These are phyloP conservation scores for Danionella dracula DNA, from an alignment of 2,797 vertebrate genomes.

Conservation along the genomic window DNA sequence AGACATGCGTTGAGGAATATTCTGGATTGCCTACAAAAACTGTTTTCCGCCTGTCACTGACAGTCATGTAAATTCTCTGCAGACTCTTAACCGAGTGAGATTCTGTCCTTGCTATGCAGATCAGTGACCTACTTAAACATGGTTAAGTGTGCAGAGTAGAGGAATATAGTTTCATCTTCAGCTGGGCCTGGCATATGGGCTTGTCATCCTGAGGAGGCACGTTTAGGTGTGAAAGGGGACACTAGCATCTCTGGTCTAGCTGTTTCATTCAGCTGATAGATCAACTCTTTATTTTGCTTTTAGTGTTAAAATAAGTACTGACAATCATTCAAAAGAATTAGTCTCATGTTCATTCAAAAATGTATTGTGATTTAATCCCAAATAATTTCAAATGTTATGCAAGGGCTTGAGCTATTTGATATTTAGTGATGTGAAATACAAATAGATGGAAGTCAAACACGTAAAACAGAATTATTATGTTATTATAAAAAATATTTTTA, in stretches of 20 bases:
- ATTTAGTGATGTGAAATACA: too few species aligned
- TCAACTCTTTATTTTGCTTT: neutral
- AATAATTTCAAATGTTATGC: too few species aligned
- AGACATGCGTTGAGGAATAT: slow-evolving; percentile 38
- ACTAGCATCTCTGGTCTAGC: slow-evolving; percentile 22
- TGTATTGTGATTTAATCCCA: too few species aligned
- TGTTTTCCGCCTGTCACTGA: neutral
- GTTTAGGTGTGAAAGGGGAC: slow-evolving; percentile 9
- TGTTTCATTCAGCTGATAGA: slow-evolving; percentile 34
- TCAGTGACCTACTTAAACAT: slow-evolving; percentile 20
- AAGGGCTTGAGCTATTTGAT: too few species aligned
- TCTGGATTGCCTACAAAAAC: neutral
- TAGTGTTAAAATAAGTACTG: neutral
- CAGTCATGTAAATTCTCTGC: neutral
- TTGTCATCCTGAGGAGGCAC: slow-evolving; percentile 26
- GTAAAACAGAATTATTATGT: too few species aligned
- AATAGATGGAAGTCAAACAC: too few species aligned
- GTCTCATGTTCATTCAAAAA: too few species aligned
- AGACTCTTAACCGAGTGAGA: neutral
- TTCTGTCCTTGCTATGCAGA: neutral
- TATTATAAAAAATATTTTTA: too few species aligned
- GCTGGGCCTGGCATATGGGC: slow-evolving; percentile 32
- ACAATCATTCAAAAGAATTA: too few species aligned
- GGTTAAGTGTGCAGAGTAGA: neutral
- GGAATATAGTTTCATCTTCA: slow-evolving; percentile 10